Evolutionary conservation across 1,140 invertebrate species (phyloP).

Genomic region (Pentalonia nigronervosa): DNA sequence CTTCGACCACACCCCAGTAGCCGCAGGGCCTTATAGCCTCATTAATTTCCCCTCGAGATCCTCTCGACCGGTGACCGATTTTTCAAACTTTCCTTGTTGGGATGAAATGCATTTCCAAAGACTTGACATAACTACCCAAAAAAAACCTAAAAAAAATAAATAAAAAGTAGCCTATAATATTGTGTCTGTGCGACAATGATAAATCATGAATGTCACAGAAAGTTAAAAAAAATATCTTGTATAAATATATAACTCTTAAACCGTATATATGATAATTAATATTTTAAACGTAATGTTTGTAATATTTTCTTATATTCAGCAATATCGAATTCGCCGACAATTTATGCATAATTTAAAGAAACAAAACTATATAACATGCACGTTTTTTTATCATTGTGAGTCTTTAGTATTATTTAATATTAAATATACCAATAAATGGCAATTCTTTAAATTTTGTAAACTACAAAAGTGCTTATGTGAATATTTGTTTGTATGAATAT

Average conservation of each 20-base stretch:
- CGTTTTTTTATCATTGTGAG: background rate
- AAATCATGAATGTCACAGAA: background rate
- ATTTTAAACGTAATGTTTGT: background rate
- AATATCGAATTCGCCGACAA: background rate
- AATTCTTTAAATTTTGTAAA: background rate
- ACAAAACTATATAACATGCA: background rate
- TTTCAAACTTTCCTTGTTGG: background rate
- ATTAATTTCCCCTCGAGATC: background rate
- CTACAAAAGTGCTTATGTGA: background rate
- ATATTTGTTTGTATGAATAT: background rate
- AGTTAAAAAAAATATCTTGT: background rate
- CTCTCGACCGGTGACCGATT: background rate
- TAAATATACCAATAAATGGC: background rate
- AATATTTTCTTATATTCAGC: background rate
- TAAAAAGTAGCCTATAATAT: background rate
- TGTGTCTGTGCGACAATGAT: background rate
- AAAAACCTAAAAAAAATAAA: background rate
- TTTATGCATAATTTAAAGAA: background rate
- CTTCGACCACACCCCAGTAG: background rate
- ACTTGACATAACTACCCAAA: background rate
- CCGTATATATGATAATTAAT: background rate
- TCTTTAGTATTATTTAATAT: background rate
- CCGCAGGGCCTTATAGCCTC: background rate
- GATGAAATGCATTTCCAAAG: slow-evolving; percentile 12
- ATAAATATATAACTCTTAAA: background rate